Base-by-base conservation (phyloP, 2,797 vertebrate genomes). In the Gorsachius magnificus region DNA sequence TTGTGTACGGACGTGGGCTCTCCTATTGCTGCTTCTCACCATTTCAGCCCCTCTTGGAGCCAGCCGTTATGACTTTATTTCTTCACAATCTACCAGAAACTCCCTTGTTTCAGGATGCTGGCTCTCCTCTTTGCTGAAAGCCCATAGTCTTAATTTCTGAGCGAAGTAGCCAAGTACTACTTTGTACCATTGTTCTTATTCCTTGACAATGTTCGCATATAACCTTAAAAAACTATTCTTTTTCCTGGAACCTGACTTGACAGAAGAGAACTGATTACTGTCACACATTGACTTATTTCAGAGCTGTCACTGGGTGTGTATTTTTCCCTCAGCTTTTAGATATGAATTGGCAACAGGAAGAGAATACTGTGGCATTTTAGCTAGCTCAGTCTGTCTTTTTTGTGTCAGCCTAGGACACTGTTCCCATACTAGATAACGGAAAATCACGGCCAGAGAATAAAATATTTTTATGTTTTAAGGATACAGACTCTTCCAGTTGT, bases 341-440 rank as follows among this genome's bases (percentile, higher is more conserved):
- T 85, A 46, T 45, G 74, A 92, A 82, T 85, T 90, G 92, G 66
- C 86, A 90, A 80, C 61, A 87, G 53, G 60, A 92, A 79, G 77
- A 96, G 85, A 88, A 45, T 80, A 36, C 46, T 78, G 48, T 54
- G 80, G 38, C 53, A 51, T 77, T 88, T 84, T 83, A 93, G 48
- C 76, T 69, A 63, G 43, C 58, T 96, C 65, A 35, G 66, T 72
- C 75, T 95, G 45, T 94, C 95, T 95, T 95, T 83, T 90, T 51
- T 3, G 5, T 61, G 65, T 96, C 93, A 91, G 76, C 60, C n/a
- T 53, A 90, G 89, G 66, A 74, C 58, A 36, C 25, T 57, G 11
- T 83, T 89, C 71, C 85, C 53, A 11, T 58, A 28, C 26, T 28
- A 29, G 29, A 75, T 87, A 95, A 87, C 28, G 45, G 89, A 79